Percentiles rank a stretch among this genome's conserved stretches.
These are phyloP conservation scores for Embidobia sp. DNA, from an alignment of 2,888 invertebrate genomes.

Conservation along the genomic window DNA sequence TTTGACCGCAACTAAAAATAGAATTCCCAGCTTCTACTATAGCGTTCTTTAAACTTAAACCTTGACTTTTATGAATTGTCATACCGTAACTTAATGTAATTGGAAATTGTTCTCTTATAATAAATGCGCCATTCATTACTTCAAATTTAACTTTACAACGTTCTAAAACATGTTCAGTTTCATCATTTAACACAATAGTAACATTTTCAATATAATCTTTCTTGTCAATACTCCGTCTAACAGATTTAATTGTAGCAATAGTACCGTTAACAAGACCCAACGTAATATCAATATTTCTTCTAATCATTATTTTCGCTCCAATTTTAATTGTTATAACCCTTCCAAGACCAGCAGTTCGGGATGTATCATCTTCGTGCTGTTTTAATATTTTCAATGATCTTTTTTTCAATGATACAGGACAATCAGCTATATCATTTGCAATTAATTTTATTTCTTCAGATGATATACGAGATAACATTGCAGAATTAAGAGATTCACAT, in stretches of 20 bases:
- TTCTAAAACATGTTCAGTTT: conserved; percentile 56
- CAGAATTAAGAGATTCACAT: no score
- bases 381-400: no score
- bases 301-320: conserved; percentile 66
- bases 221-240: conserved; percentile 24
- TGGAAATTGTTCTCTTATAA: conserved; percentile 13
- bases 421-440: not conserved
- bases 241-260: conserved; percentile 59
- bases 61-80: conserved; percentile 5
- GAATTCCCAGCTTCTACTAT: conserved; percentile 56
- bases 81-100: conserved; percentile 2
- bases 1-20: no score
- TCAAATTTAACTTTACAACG: conserved; percentile 56
- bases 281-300: conserved; percentile 36
- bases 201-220: conserved; percentile 46
- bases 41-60: conserved; percentile 39
- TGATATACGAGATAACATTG: not conserved
- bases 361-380: no score
- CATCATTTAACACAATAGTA: conserved; percentile 45
- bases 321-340: not conserved
- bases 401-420: no score
- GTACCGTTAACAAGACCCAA: conserved; percentile 69
- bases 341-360: not conserved
- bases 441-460: conserved; percentile 6
- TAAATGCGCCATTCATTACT: conserved; percentile 1